Evolutionary conservation across 2,797 vertebrate species (phyloP), one percentile per base, ranked within the genome.

Genomic region (Clarias pachynema): DNA sequence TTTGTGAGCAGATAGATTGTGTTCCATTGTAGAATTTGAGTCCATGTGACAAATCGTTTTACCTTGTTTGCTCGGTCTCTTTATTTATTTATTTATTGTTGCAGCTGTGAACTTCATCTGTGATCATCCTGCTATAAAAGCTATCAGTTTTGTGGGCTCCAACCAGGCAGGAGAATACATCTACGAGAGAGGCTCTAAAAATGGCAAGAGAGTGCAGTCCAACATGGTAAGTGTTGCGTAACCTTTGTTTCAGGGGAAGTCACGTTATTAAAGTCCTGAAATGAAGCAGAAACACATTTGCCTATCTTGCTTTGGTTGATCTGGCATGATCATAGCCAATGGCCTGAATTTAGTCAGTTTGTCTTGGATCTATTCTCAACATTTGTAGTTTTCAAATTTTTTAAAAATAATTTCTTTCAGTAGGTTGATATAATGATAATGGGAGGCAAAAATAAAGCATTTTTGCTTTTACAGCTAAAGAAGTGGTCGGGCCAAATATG

Each of bases 131-230:
- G 96, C 97, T 90, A 97, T 99, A 94, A 98, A 95, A 94, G 97
- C 98, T 73, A 98, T 99, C 95, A 99, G 98, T 95, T 99, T 99
- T 91, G 98, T 99, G 92, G 98, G 98, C 87, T 99, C 98, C 91
- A 99, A 99, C 94, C 95, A 97, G 88, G 98, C 98, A 31, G 98
- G 98, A 89, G 97, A 99, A 82, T 93, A 99, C 91, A 99, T 99
- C 93, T 99, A 98, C 66, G 96, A 97, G 92, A 96, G 96, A 87
- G 98, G 98, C 83, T 98, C 97, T 77, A 96, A 95, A 93, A 95
- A 98, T 59, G 98, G 97, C 92, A 99, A 99, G 93, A 95, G 97
- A 89, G 97, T 99, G 81, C 98, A 99, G 93, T 97, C 97, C 70
- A 99, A 99, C 91, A 98, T 99, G 98, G 98, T 99, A 94, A 91